These are phyloP conservation scores for Lithophane socia DNA, from an alignment of 2,888 invertebrate species.

Conservation along the genomic window DNA sequence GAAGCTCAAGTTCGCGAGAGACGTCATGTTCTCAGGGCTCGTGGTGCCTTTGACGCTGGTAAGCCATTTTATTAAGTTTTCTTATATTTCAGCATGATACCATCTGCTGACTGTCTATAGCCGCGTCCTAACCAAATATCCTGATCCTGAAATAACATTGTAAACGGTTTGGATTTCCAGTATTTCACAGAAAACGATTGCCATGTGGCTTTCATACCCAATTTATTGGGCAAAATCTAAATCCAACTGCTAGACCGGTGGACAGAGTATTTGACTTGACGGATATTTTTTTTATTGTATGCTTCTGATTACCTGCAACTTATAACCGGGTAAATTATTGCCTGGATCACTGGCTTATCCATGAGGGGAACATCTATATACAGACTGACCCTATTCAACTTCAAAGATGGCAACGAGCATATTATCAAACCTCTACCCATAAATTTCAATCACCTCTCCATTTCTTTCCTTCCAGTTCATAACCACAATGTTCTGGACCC, in stretches of 20 bases:
- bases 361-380: background rate
- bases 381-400: background rate
- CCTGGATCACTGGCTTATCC: background rate
- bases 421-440: background rate
- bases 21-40: conserved; percentile 79
- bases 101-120: background rate
- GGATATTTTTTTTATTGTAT: background rate
- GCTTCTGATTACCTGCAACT: too few relatives aligned
- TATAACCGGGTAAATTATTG: too few relatives aligned
- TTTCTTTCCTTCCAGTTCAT: conserved; percentile 84
- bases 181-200: background rate
- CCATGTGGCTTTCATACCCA: background rate
- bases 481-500: conserved; percentile 88
- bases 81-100: background rate
- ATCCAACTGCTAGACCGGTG: background rate
- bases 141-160: background rate
- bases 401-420: background rate
- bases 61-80: conserved; percentile 51
- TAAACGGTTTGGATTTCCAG: background rate
- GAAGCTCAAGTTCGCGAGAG: conserved; percentile 77
- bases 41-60: conserved; percentile 84
- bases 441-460: background rate
- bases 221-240: background rate
- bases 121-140: too few relatives aligned
- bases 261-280: background rate